A percentile compares a stretch with the other conserved stretches of the same genome.
These are phyloP conservation scores for Parapristionchus giblindavisi DNA, from an alignment of 2,888 invertebrate species.

Conservation along the genomic window DNA sequence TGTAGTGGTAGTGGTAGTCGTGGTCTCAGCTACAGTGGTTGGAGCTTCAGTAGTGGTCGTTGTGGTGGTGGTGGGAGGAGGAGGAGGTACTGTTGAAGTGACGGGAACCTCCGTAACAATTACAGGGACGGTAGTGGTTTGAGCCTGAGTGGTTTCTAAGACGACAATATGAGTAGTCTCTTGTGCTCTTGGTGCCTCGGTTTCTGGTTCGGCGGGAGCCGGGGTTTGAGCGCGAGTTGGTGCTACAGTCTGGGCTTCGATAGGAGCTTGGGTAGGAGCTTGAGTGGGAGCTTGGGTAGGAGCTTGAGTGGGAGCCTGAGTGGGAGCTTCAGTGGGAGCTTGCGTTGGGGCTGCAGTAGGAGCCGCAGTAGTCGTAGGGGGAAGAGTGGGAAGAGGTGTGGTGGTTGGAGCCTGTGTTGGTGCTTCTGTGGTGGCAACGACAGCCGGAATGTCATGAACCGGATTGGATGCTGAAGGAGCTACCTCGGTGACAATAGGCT, in stretches of 20 bases:
- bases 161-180: too few relatives aligned
- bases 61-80: background rate
- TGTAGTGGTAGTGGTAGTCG: conserved; percentile 19
- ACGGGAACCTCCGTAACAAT: background rate
- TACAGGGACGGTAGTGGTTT: background rate
- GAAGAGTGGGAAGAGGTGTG: background rate
- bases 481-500: background rate
- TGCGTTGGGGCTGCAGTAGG: background rate
- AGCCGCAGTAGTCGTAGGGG: background rate
- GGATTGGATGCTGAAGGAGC: conserved; percentile 9
- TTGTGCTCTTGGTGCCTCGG: too few relatives aligned
- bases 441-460: background rate
- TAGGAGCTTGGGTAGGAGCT: background rate
- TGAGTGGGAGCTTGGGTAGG: background rate
- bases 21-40: conserved; percentile 6
- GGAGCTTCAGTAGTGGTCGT: conserved; percentile 15
- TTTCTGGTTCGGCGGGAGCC: too few relatives aligned
- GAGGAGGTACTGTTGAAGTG: background rate
- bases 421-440: background rate
- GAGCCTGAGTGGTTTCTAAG: background rate
- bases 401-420: background rate
- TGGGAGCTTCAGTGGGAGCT: background rate
- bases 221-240: too few relatives aligned
- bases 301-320: background rate
- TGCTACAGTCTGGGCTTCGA: too few relatives aligned